A percentile compares a stretch with the other conserved stretches of the same genome.
These are phyloP conservation scores for Notarius lentiginosus DNA, from an alignment of 2,113 vertebrate genomes.

Conservation along the genomic window DNA sequence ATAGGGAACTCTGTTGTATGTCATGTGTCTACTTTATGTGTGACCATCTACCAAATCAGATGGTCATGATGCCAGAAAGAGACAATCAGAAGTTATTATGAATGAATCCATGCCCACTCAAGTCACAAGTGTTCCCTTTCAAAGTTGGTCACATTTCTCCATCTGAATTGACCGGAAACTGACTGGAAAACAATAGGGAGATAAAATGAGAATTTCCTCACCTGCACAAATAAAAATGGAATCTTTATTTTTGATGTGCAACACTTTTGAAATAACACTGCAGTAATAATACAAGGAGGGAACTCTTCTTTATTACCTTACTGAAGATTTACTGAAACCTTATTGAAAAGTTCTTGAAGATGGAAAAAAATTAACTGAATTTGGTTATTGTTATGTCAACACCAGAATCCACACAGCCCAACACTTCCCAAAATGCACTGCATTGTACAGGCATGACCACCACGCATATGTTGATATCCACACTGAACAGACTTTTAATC, in stretches of 20 bases:
- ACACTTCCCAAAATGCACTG: no score
- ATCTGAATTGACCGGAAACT: conserved; percentile 11
- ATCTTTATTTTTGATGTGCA: conserved; percentile 2
- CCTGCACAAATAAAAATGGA: not conserved
- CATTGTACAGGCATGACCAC: no score
- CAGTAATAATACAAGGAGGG: not conserved
- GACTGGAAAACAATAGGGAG: not conserved
- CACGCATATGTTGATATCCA: no score
- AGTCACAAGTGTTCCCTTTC: not conserved
- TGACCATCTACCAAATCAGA: conserved; percentile 7
- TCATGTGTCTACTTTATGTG: not conserved
- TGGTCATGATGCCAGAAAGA: not conserved
- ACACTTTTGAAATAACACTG: not conserved
- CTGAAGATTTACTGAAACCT: no score
- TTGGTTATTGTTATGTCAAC: no score
- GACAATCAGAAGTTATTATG: not conserved
- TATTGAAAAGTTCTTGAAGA: no score
- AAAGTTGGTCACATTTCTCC: conserved; percentile 18
- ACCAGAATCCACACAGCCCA: no score
- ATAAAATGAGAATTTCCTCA: not conserved
- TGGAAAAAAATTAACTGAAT: no score
- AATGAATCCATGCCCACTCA: conserved; percentile 14
- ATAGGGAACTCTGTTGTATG: not conserved
- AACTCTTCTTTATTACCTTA: not conserved
- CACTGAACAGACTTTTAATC: no score